Base-by-base conservation (phyloP, 2,113 vertebrate genomes). In the Pelodiscus sinensis region DNA sequence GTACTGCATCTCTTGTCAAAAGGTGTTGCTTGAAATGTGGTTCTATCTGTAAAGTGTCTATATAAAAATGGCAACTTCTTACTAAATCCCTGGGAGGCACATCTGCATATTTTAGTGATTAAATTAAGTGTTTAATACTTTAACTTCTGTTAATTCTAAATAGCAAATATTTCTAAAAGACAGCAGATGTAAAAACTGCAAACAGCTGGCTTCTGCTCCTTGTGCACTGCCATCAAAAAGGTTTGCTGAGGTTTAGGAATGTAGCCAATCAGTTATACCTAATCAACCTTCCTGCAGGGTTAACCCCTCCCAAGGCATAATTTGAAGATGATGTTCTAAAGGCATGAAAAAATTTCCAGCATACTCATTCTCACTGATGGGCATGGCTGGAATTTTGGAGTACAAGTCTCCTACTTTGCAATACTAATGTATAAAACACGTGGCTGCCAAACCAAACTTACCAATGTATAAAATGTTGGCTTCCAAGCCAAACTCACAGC, bases 71-170 rank as follows among this genome's bases (percentile, higher is more conserved):
- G 80, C 82, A 68, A 93, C 90, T 93, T 94, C 73, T 80, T 90
- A 78, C 80, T 87, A 27, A 31, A 79, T 95, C 60, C 15, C 73
- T 56, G 84, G 91, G 95, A 95, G 71, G 90, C 86, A 80, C 80
- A 90, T 65, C 92, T 93, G 68, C 88, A 93, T 90, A 93, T 89
- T 93, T 95, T 95, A 96, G 95, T 95, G 88, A 85, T 50, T 90
- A 94, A 79, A 78, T 31, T 51, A 52, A 92, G 88, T 94, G 91
- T 93, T 96, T 93, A 96, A 93, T 96, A 94, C 96, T 96, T 95
- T 95, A 92, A 94, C 92, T 95, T 96, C 92, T 94, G 89, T 95
- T 95, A 96, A 93, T 92, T 85, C 82, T 75, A 91, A 95, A 95
- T 90, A 94, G 56, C 60, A 89, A 95, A 85, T 95, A 90, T 86